Conservation (phyloP, 2,113 vertebrate genomes). For the Tauraco erythrolophus region DNA sequence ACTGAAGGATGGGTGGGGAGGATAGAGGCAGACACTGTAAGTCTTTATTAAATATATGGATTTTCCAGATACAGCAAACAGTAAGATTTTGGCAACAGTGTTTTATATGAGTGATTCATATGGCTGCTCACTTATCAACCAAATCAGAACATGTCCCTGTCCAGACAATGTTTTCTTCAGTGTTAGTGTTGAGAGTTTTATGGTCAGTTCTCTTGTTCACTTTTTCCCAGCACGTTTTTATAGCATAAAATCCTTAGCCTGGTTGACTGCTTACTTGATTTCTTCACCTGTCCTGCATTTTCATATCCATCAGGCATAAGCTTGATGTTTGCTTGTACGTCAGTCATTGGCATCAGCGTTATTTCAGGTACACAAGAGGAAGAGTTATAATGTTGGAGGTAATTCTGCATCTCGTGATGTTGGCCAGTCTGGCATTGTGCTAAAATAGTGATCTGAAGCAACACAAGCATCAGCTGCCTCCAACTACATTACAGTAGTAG, state of each 20-base stretch:
- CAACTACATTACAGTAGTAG: not conserved
- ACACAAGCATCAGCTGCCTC: not conserved
- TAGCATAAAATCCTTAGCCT: not conserved
- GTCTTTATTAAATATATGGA: not conserved
- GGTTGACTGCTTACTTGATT: not conserved
- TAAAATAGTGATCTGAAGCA: not conserved
- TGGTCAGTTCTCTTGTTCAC: not conserved
- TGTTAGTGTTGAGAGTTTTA: not conserved
- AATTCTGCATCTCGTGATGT: not conserved
- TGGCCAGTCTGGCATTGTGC: not conserved
- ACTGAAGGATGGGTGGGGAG: not conserved
- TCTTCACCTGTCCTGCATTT: not conserved
- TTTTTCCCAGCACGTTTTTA: not conserved
- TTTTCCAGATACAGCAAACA: not conserved
- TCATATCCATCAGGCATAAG: not conserved
- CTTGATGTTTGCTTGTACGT: not conserved
- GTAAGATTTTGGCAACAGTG: not conserved
- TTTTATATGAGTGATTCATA: not conserved
- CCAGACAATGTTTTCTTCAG: not conserved
- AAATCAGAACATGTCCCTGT: not conserved
- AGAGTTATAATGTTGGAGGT: not conserved
- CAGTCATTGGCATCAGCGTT: not conserved
- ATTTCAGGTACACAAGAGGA: not conserved
- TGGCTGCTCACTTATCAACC: not conserved
- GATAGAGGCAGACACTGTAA: not conserved